Conservation (phyloP, 2,888 invertebrate species). For the Temnothorax rugatulus region DNA sequence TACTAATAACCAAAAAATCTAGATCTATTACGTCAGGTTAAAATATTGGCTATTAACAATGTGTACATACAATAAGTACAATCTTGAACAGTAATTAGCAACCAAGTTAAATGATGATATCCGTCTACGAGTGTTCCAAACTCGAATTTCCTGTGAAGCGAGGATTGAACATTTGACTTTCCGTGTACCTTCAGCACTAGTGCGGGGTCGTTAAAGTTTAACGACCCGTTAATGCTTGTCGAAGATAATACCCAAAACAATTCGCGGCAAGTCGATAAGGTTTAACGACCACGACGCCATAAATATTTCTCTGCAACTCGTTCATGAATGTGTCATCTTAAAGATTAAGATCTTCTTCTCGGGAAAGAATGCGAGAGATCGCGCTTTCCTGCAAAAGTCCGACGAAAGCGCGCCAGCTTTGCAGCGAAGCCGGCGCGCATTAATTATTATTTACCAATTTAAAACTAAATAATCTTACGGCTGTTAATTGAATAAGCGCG, state of each 20-base stretch:
- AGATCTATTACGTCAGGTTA: background rate
- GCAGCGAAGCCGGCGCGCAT: background rate
- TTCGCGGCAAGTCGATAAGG: constrained; percentile 31
- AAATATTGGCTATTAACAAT: background rate
- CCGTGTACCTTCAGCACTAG: constrained; percentile 1
- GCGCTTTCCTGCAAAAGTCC: too few species aligned
- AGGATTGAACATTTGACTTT: constrained; percentile 50
- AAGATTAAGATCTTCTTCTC: background rate
- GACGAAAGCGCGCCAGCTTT: background rate
- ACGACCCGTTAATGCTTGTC: constrained; percentile 54
- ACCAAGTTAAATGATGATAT: constrained; percentile 42
- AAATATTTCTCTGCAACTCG: constrained; percentile 12
- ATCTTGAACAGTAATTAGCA: constrained; percentile 18
- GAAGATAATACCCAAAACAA: constrained; percentile 43
- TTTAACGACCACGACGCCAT: constrained; percentile 14
- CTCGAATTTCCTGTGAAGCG: constrained; percentile 24
- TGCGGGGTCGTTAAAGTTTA: constrained; percentile 42
- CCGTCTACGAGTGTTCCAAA: constrained; percentile 20
- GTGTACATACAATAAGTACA: constrained; percentile 14
- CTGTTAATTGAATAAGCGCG: constrained; percentile 73
- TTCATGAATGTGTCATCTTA: background rate
- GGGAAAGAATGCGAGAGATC: background rate
- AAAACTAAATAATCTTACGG: constrained; percentile 66
- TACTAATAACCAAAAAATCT: background rate
- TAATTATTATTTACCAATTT: constrained; percentile 67